phyloP scores from a whole-genome alignment of 2,888 invertebrate species.

The Alviniconcha strummeri region DNA sequence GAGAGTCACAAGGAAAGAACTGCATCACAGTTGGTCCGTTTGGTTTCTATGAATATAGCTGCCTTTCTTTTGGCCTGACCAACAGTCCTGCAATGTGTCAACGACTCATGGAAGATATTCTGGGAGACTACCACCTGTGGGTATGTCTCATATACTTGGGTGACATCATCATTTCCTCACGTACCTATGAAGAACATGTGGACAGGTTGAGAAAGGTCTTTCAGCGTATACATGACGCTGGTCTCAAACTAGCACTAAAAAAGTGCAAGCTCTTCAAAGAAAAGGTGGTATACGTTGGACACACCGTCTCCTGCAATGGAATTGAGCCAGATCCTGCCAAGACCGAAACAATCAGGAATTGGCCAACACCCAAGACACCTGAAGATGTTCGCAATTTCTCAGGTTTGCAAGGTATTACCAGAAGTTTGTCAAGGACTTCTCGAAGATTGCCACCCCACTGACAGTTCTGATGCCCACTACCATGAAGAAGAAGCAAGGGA shows the following conservation, averaged over 20 bases:
- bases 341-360: neutral
- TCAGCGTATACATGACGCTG: constrained; percentile 8
- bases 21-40: constrained; percentile 39
- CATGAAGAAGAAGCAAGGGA: neutral
- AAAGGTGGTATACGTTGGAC: constrained; percentile 28
- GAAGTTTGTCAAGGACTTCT: constrained; percentile 10
- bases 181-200: constrained; percentile 29
- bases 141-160: constrained; percentile 19
- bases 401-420: constrained; percentile 30
- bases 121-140: neutral
- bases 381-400: constrained; percentile 21
- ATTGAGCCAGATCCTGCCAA: constrained; percentile 17
- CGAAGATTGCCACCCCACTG: no score
- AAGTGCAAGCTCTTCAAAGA: constrained; percentile 2
- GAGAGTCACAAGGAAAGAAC: constrained; percentile 41
- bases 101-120: constrained; percentile 36
- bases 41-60: constrained; percentile 20
- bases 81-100: constrained; percentile 22
- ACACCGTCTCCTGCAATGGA: constrained; percentile 21
- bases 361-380: constrained; percentile 24
- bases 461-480: constrained; percentile 5
- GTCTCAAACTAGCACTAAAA: constrained; percentile 19
- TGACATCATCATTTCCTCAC: constrained; percentile 13
- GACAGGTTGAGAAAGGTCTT: constrained; percentile 4
- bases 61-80: constrained; percentile 18